Percentiles rank a stretch among this genome's conserved stretches.
Conservation (phyloP, 92 coral and sea anemone genomes). For the Galaxea fascicularis region DNA sequence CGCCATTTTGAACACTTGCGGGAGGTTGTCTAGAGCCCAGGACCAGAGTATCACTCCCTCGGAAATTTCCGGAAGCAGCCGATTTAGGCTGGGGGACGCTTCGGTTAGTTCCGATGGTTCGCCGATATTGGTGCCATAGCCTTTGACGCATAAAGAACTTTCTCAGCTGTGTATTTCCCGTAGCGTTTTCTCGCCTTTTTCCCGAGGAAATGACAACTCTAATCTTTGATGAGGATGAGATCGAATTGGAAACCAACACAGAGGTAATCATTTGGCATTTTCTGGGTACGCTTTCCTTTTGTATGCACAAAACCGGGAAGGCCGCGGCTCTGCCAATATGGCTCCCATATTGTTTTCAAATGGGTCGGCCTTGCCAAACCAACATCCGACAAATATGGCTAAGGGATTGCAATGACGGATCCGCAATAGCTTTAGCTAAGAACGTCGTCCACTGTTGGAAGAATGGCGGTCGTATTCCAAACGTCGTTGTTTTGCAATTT, state of each 20-base stretch:
- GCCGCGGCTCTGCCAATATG: conserved; percentile 40
- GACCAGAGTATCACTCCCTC: too few species aligned
- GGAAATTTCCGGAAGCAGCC: not conserved
- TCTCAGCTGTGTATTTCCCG: not conserved
- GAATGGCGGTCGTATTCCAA: too few species aligned
- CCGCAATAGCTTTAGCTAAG: too few species aligned
- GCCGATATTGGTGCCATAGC: conserved; percentile 10
- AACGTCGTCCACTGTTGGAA: too few species aligned
- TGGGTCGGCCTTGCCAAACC: conserved; percentile 1
- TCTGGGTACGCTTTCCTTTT: not conserved
- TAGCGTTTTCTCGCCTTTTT: not conserved
- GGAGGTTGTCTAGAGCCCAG: conserved; percentile 45
- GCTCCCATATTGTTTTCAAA: conserved; percentile 53
- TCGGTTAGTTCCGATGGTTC: not conserved
- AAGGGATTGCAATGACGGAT: too few species aligned
- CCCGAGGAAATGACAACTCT: conserved; percentile 64
- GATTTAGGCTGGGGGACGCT: not conserved
- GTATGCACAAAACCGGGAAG: not conserved
- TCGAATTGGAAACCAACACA: conserved; percentile 8
- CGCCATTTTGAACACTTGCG: conserved; percentile 92
- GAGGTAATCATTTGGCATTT: conserved; percentile 43
- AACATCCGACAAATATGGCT: conserved; percentile 30
- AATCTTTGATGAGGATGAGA: conserved; percentile 72
- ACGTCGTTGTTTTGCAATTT: too few species aligned
- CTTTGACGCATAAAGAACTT: too few species aligned